Evolutionary conservation across 2,888 invertebrate species (phyloP).

Genomic region (Nudaria mundana): DNA sequence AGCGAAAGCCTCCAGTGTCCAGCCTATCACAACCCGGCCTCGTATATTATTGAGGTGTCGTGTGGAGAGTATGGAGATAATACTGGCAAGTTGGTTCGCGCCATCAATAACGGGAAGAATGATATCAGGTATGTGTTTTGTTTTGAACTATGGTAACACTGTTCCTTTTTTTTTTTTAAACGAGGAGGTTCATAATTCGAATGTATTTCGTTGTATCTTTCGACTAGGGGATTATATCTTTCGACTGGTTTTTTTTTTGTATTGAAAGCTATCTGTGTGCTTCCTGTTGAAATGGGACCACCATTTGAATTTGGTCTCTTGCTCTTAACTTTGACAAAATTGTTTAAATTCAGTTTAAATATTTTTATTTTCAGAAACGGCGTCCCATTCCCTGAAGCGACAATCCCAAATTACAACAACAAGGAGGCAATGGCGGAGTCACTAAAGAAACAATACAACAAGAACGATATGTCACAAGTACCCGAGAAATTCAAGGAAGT

Average conservation of each 20-base stretch:
- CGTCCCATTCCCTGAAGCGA: slow-evolving; percentile 84
- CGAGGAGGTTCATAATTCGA: too few species aligned
- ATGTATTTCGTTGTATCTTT: too few species aligned
- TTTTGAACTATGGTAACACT: too few species aligned
- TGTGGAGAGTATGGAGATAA: slow-evolving; percentile 98
- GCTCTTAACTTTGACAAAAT: too few species aligned
- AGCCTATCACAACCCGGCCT: slow-evolving; percentile 98
- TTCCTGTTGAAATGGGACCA: too few species aligned
- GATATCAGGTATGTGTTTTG: slow-evolving; percentile 82
- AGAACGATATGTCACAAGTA: slow-evolving; percentile 75
- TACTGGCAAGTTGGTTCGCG: slow-evolving; percentile 89
- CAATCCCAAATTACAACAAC: slow-evolving; percentile 79
- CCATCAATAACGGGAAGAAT: slow-evolving; percentile 91
- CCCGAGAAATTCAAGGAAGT: slow-evolving; percentile 59
- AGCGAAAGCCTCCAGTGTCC: slow-evolving; percentile 94
- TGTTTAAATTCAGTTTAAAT: too few species aligned
- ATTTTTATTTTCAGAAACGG: slow-evolving; percentile 74
- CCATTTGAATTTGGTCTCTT: too few species aligned
- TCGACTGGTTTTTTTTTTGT: too few species aligned
- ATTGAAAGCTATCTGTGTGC: too few species aligned
- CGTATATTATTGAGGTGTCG: slow-evolving; percentile 97
- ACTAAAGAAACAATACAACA: slow-evolving; percentile 63
- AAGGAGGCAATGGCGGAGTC: slow-evolving; percentile 68
- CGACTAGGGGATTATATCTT: too few species aligned
- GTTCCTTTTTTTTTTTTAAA: too few species aligned